Base-by-base conservation (phyloP, 92 coral and sea anemone genomes). In the Epizoanthus rinbou region DNA sequence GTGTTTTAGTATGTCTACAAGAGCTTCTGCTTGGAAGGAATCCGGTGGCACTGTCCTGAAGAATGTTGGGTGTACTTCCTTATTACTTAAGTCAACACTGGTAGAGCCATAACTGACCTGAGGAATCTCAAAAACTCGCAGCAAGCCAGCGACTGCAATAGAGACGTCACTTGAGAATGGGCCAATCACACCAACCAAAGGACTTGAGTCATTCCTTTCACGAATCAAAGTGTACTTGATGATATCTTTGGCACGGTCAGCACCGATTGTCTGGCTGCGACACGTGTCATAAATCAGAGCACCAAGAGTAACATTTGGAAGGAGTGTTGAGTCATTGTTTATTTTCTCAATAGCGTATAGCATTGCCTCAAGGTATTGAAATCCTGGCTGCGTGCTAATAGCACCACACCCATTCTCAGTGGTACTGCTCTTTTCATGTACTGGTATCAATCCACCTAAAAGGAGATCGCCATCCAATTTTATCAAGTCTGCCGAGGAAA, bases 11-110 rank as follows among this genome's bases (percentile, higher is more conserved):
- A 94, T 84, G 65, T 92, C 99, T 5, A 83, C 92, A 19, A 97
- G 89, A 31, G 98, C 98, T 19, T 91, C 80, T 13, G 92, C 99
- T 89, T 97, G 99, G 57, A 97, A 93, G 35, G 85, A 80, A 57
- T 97, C 99, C 1, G 99, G 95, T 8, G 99, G 98, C 4, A 93
- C 98, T 8, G 99, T 97, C 9, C 99, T 88, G 73, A 97, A 91
- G 66, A 97, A 97, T 69, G 89, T 91, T 81, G 91, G 88, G 37
- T 88, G 92, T 18, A 92, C 86, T 9, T 95, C 94, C 69, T 97
- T 97, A 83, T 97, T 90, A 65, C 97, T 94, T n/a, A 97, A 91
- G 24, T 90, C 97, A 16, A 92, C 89, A 69, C 94, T 94, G 13
- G 98, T 90, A 15, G 99, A 94, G 2, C 98, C 99, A 64, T 93